A percentile compares a stretch with the other conserved stretches of the same genome.
These are phyloP conservation scores for Oscheius myriophilus DNA, from an alignment of 2,888 invertebrate species.

Conservation along the genomic window DNA sequence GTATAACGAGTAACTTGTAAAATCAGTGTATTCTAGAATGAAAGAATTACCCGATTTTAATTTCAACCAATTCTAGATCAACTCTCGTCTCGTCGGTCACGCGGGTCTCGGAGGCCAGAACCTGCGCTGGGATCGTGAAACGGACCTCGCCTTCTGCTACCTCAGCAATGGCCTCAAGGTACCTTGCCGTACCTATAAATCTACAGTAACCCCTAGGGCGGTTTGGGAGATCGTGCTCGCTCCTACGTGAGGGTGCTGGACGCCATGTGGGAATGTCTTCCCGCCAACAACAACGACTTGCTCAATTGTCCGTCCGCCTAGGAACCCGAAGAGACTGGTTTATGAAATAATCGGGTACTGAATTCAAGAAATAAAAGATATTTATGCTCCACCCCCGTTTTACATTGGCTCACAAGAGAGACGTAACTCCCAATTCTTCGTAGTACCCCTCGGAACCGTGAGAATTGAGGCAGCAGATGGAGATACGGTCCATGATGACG, in stretches of 20 bases:
- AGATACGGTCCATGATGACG: conserved; percentile 23
- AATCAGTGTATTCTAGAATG: too few relatives aligned
- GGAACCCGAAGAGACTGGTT: not conserved
- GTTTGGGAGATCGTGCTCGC: conserved; percentile 54
- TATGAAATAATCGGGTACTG: not conserved
- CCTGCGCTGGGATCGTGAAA: conserved; percentile 68
- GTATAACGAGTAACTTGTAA: too few relatives aligned
- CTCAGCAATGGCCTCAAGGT: conserved; percentile 69
- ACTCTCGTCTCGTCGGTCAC: conserved; percentile 65
- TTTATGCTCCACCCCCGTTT: not conserved
- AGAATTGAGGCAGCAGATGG: conserved; percentile 18
- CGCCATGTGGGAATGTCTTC: conserved; percentile 38
- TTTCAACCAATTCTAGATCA: not conserved
- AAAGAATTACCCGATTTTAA: too few relatives aligned
- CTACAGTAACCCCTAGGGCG: conserved; percentile 27
- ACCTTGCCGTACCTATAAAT: not conserved
- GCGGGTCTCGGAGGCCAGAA: conserved; percentile 73
- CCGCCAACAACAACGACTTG: conserved; percentile 9
- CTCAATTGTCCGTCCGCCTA: not conserved
- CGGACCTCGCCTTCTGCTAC: conserved; percentile 71
- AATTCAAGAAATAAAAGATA: not conserved
- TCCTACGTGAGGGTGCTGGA: conserved; percentile 50
- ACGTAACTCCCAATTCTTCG: not conserved
- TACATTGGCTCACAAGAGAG: not conserved
- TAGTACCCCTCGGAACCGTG: not conserved